Base-by-base conservation (phyloP, 2,113 vertebrate genomes). In the Gasterosteus nipponicus region DNA sequence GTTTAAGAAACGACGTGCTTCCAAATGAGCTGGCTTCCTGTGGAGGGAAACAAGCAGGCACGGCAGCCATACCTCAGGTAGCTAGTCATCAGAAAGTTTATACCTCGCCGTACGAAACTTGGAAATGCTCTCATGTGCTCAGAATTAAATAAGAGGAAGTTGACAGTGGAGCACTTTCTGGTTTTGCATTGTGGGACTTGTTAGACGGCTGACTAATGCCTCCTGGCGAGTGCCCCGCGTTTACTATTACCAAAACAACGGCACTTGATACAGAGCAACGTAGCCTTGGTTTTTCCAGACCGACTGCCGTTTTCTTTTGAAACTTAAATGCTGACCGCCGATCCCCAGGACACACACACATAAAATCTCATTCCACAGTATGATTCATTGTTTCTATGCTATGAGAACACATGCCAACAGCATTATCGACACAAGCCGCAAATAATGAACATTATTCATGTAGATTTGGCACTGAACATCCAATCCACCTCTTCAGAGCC, bases 201-300 rank as follows among this genome's bases (percentile, higher is more conserved):
- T 90, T 89, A 86, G 88, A 92, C 90, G 87, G 88, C 87, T 90
- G 87, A 90, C 89, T 92, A 89, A 87, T 90, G 87, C 81, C 86
- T 86, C 68, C 86, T 90, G 91, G 92, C 91, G 90, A 92, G 88
- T 90, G 88, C 92, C 76, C 83, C 88, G 76, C 81, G 91, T 93
- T 91, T 90, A 91, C 90, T 91, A 89, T 92, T 89, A 91, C 90
- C 89, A 89, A 90, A 92, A 92, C 87, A 91, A 88, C 88, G 78
- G 88, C 81, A 91, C 87, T 91, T 84, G 89, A 89, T 91, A 84
- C 85, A 86, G 81, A 87, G 86, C 86, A 78, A 78, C 69, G 60
- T 76, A 89, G 86, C 86, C 85, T 89, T 87, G 86, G 83, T 89
- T 88, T 91, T 92, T 82, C 91, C 81, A 84, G 79, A 75, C 87